These are phyloP conservation scores for Piaya cayana DNA, from an alignment of 2,113 vertebrate species.

Conservation along the genomic window DNA sequence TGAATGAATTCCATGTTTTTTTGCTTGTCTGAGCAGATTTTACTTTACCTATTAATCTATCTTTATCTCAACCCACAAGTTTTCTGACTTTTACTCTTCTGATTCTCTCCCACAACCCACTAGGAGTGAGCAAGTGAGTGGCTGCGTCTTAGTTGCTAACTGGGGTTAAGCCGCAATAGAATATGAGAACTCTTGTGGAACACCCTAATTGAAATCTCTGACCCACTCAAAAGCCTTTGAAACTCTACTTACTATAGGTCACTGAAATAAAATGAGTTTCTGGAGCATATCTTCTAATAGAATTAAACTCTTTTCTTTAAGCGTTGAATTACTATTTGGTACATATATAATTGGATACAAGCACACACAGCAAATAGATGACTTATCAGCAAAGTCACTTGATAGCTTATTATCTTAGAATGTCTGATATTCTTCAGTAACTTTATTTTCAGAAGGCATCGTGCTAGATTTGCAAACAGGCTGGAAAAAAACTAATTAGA, in stretches of 20 bases:
- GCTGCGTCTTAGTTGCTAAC: no score
- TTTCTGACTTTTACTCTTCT: no score
- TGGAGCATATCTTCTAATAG: neutral
- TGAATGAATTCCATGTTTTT: no score
- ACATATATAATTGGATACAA: neutral
- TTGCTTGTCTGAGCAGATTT: no score
- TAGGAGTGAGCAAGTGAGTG: no score
- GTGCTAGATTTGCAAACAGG: neutral
- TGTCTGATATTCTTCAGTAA: neutral
- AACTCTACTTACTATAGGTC: neutral
- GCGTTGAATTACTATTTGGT: neutral
- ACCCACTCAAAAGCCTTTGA: neutral
- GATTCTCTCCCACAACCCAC: no score
- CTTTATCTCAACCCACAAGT: no score
- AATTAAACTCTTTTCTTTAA: neutral
- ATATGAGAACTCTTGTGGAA: neutral
- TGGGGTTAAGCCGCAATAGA: no score
- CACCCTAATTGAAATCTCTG: neutral
- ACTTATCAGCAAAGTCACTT: neutral
- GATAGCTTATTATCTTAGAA: neutral
- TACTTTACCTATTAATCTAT: no score
- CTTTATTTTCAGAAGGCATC: neutral
- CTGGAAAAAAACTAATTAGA: conserved; percentile 46
- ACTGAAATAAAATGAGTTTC: neutral
- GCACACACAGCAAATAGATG: neutral